phyloP scores from a whole-genome alignment of 2,797 vertebrate species.

The Acanthopagrus latus region DNA sequence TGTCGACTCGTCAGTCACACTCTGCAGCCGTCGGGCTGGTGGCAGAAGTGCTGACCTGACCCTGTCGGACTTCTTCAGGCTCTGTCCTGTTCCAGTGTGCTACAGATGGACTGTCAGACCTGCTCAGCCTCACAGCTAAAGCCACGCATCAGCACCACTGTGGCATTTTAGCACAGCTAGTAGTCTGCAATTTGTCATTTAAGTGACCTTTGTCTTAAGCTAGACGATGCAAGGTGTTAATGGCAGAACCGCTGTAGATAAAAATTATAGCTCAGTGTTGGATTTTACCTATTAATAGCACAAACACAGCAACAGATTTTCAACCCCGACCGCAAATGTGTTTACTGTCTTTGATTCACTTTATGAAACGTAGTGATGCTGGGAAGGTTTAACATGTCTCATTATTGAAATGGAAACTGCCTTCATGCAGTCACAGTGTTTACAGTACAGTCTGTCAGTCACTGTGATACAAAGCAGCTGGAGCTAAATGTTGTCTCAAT shows the following conservation, averaged over 20 bases:
- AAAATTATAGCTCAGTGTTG: neutral
- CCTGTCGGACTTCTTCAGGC: slow-evolving; percentile 47
- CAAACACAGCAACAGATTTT: slow-evolving; percentile 4
- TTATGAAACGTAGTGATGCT: neutral
- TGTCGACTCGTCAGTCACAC: slow-evolving; percentile 37
- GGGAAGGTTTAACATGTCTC: neutral
- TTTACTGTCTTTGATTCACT: slow-evolving; percentile 9
- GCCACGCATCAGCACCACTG: slow-evolving; percentile 37
- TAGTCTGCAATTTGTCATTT: slow-evolving; percentile 32
- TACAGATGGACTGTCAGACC: slow-evolving; percentile 54
- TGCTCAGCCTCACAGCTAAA: slow-evolving; percentile 50
- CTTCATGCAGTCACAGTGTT: neutral
- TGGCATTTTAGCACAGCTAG: slow-evolving; percentile 32
- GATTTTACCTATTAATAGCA: slow-evolving; percentile 20
- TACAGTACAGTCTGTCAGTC: slow-evolving; percentile 6
- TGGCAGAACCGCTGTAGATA: neutral
- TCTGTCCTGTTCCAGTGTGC: slow-evolving; percentile 33
- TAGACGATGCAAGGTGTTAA: slow-evolving; percentile 18
- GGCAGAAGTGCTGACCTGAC: slow-evolving; percentile 62
- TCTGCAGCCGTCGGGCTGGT: slow-evolving; percentile 25
- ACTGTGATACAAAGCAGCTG: neutral
- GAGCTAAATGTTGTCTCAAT: neutral
- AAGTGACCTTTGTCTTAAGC: slow-evolving; percentile 48
- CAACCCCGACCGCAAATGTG: neutral
- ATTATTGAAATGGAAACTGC: neutral